Base-by-base conservation (phyloP, 2,797 vertebrate genomes). In the Paramormyrops hopkinsi region DNA sequence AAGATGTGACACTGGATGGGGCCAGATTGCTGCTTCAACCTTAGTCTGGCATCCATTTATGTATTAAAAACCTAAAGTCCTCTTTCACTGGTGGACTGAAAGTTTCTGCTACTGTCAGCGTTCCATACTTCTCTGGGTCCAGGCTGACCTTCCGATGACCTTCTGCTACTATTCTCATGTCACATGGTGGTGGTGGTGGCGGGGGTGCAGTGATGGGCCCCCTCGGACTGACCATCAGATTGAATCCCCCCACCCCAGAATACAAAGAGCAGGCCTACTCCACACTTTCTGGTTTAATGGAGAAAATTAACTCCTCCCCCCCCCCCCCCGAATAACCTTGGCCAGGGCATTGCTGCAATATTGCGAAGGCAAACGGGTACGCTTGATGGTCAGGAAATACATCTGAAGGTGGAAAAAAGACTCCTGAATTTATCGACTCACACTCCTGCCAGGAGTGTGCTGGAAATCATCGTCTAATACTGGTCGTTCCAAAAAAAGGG, bases 401-500 rank as follows among this genome's bases (percentile, higher is more conserved):
- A 54, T 79, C 4, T 37, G 37, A 33, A 33, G 7, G 54, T 54
- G n/a, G 14, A 87, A 22, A 62, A 87, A 65, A 22, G 44, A 12
- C 12, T 2, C 14, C 51, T 51, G n/a, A 46, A 84, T 84, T 84
- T 84, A 54, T 51, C 7, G 85, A 14, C 50, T 87, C 41, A 33
- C 3, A 44, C 46, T 65, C 59, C 44, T 62, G 25, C 56, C 12
- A 51, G n/a, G 56, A 65, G 17, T 19, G 86, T 46, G 86, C 37
- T n/a, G 51, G 46, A 87, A 44, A 65, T 29, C 53, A 59, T 14
- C 22, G 50, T 33, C 48, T 54, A 59, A 87, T 44, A 37, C 53
- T 19, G 50, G 7, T 65, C 53, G 76, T 89, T 89, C 82, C 87
- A 89, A 54, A 41, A 90, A 79, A 90, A 90, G 33, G 88, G 89